These are phyloP conservation scores for Ophioninae sp. DNA, from an alignment of 2,888 invertebrate species.

Conservation along the genomic window DNA sequence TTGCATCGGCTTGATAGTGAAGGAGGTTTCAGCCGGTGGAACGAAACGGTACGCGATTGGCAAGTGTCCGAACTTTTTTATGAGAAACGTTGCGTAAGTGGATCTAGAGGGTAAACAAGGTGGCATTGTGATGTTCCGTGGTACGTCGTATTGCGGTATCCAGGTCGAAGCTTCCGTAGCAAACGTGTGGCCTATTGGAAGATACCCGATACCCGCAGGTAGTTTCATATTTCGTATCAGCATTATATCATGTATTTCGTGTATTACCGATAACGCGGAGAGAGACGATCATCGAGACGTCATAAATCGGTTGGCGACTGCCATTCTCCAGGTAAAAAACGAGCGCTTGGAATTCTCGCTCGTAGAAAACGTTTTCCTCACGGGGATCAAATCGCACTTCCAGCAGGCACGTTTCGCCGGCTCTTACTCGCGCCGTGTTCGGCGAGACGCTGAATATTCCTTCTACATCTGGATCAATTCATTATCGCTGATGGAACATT, in stretches of 20 bases:
- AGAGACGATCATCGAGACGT: slow-evolving; percentile 70
- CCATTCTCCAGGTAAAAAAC: slow-evolving; percentile 65
- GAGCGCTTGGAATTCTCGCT: slow-evolving; percentile 73
- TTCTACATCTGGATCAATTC: slow-evolving; percentile 67
- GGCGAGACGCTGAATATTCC: slow-evolving; percentile 76
- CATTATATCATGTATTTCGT: neutral
- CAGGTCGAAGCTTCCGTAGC: slow-evolving; percentile 64
- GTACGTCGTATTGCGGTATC: slow-evolving; percentile 74
- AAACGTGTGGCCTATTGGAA: slow-evolving; percentile 70
- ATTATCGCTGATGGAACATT: neutral
- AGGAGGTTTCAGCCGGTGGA: slow-evolving; percentile 79
- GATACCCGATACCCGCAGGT: neutral
- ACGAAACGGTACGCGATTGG: slow-evolving; percentile 80
- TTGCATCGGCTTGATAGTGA: slow-evolving; percentile 80
- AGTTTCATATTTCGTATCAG: slow-evolving; percentile 2
- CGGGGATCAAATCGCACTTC: slow-evolving; percentile 77
- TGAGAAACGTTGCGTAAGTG: slow-evolving; percentile 78
- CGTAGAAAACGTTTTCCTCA: slow-evolving; percentile 71
- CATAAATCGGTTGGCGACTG: slow-evolving; percentile 22
- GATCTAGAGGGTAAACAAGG: slow-evolving; percentile 71
- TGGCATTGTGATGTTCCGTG: slow-evolving; percentile 74
- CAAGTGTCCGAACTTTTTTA: slow-evolving; percentile 78
- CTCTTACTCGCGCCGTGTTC: slow-evolving; percentile 67
- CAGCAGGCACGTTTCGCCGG: slow-evolving; percentile 73
- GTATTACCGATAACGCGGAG: slow-evolving; percentile 70